These are phyloP conservation scores for Sternarchorhynchus goeldii DNA, from an alignment of 2,797 vertebrate genomes.

Conservation along the genomic window DNA sequence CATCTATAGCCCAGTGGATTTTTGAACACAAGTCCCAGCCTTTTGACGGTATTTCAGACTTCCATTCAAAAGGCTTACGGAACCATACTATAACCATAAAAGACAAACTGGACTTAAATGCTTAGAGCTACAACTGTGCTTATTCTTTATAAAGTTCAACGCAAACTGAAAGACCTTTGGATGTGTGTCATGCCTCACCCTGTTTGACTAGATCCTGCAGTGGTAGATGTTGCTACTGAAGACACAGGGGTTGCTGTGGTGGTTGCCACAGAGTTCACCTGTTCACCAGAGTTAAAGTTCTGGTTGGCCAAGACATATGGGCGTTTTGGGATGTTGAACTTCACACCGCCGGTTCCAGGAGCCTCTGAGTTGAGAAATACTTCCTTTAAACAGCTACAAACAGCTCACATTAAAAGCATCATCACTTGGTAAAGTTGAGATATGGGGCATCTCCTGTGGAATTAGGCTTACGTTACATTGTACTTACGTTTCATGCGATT, in stretches of 20 bases:
- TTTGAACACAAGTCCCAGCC: background rate
- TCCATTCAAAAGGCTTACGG: background rate
- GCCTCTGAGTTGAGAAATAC: slow-evolving; percentile 72
- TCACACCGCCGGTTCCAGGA: slow-evolving; percentile 82
- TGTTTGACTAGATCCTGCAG: slow-evolving; percentile 69
- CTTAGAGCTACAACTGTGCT: too few relatives aligned
- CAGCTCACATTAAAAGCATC: background rate
- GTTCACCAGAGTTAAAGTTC: slow-evolving; percentile 76
- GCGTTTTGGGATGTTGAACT: slow-evolving; percentile 90
- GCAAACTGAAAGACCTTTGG: background rate
- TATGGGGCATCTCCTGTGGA: too few relatives aligned
- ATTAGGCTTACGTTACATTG: background rate
- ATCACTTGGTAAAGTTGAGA: too few relatives aligned
- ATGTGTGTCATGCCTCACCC: slow-evolving; percentile 67
- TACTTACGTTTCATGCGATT: slow-evolving; percentile 87
- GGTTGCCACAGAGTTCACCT: slow-evolving; percentile 57
- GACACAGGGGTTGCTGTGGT: slow-evolving; percentile 56
- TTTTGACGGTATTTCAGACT: background rate
- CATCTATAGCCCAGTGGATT: too few relatives aligned
- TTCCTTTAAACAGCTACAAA: background rate
- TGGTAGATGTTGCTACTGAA: slow-evolving; percentile 53
- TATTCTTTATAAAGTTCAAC: background rate
- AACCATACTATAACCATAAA: too few relatives aligned
- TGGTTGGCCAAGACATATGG: slow-evolving; percentile 81
- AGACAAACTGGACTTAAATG: too few relatives aligned